These are phyloP conservation scores for Lichenostomus cassidix DNA, from an alignment of 2,113 vertebrate species.

Conservation along the genomic window DNA sequence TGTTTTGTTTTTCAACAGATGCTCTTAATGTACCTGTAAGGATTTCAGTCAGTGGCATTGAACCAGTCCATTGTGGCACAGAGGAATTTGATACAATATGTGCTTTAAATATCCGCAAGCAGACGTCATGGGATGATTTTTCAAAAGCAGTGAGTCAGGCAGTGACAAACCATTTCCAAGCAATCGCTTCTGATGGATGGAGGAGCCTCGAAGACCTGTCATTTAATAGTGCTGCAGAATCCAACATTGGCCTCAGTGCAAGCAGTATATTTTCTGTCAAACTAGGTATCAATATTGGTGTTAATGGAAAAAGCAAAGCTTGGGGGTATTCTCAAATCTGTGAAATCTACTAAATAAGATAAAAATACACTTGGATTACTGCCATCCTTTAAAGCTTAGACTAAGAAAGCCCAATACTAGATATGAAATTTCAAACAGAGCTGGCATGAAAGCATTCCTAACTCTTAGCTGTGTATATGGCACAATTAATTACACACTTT, in stretches of 20 bases:
- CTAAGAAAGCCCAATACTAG: not conserved
- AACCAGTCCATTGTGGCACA: conserved; percentile 59
- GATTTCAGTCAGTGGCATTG: conserved; percentile 76
- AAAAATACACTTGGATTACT: conserved; percentile 25
- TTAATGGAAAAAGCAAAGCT: not conserved
- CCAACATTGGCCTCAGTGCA: conserved; percentile 73
- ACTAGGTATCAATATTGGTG: conserved; percentile 71
- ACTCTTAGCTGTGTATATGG: not conserved
- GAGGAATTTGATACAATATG: conserved; percentile 79
- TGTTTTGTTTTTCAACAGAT: conserved; percentile 72
- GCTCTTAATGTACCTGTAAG: conserved; percentile 79
- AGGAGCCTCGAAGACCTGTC: conserved; percentile 72
- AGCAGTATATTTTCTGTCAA: conserved; percentile 76
- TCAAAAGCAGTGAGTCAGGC: conserved; percentile 78
- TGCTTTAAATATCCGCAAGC: conserved; percentile 77
- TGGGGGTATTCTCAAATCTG: not conserved
- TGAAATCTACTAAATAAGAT: not conserved
- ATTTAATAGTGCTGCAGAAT: conserved; percentile 67
- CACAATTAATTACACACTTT: not conserved
- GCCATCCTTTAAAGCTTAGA: not conserved
- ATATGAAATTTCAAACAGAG: not conserved
- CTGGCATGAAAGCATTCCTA: not conserved
- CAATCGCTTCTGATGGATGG: conserved; percentile 81
- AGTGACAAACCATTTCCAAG: conserved; percentile 80
- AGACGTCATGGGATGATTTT: conserved; percentile 83